phyloP scores from a whole-genome alignment of 2,797 vertebrate genomes.

The Sciurus vulgaris region DNA sequence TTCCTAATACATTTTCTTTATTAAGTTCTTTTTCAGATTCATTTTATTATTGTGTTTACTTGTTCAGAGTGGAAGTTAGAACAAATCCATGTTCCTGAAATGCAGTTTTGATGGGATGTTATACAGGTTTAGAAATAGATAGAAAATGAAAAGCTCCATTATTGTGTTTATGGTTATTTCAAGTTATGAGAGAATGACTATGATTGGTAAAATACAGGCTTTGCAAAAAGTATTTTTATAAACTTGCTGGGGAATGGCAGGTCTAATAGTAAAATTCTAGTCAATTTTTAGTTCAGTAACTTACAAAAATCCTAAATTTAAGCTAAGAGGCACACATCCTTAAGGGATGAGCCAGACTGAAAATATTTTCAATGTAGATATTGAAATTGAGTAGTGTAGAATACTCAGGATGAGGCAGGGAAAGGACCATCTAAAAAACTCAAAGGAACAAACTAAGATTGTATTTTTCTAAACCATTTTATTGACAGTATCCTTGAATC shows the following conservation, averaged over 20 bases:
- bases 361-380: neutral
- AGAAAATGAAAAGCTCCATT: conserved; percentile 75
- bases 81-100: conserved; percentile 83
- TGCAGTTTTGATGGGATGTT: conserved; percentile 72
- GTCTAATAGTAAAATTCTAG: neutral
- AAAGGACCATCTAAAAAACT: neutral
- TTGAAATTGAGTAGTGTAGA: neutral
- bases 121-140: conserved; percentile 58
- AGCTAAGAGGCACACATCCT: neutral
- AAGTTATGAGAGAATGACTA: conserved; percentile 82
- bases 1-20: neutral
- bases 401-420: neutral
- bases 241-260: neutral
- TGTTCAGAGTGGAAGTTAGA: conserved; percentile 74
- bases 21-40: conserved; percentile 49
- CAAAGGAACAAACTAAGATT: neutral
- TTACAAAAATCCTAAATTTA: neutral
- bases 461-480: neutral
- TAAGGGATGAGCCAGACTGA: neutral
- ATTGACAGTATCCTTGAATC: neutral
- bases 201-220: conserved; percentile 78
- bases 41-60: conserved; percentile 73
- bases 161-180: conserved; percentile 81
- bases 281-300: neutral
- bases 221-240: conserved; percentile 65